Conservation (phyloP, 1,140 invertebrate species). For the Drosophila arizonae region DNA sequence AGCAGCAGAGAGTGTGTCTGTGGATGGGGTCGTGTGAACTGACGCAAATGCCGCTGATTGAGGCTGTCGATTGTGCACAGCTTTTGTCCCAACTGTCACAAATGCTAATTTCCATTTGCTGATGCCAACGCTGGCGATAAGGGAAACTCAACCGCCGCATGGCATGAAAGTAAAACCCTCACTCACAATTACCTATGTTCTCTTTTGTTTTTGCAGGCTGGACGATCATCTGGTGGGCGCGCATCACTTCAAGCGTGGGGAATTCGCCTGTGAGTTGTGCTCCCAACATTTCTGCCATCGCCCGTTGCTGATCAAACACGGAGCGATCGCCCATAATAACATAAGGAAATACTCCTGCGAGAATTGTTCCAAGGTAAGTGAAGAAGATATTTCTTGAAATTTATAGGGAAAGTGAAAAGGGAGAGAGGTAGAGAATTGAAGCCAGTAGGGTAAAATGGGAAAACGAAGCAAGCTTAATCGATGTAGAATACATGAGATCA, state of each 20-base stretch:
- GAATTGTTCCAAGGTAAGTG: constrained; percentile 93
- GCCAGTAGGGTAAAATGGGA: no score
- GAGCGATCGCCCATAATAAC: constrained; percentile 90
- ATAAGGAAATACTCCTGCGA: constrained; percentile 94
- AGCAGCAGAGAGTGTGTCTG: not conserved
- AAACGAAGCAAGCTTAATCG: no score
- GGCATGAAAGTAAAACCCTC: not conserved
- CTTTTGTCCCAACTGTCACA: constrained; percentile 32
- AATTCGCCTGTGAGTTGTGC: constrained; percentile 93
- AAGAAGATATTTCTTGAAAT: not conserved
- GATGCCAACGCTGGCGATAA: constrained; percentile 62
- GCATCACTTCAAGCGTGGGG: constrained; percentile 89
- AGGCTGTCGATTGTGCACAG: constrained; percentile 47
- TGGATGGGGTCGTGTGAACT: constrained; percentile 64
- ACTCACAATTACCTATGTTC: constrained; percentile 5
- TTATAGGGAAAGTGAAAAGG: no score
- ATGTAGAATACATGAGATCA: no score
- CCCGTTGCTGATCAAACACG: constrained; percentile 91
- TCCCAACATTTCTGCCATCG: constrained; percentile 92
- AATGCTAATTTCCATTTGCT: constrained; percentile 73
- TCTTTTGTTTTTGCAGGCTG: constrained; percentile 86
- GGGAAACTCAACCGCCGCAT: not conserved
- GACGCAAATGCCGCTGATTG: constrained; percentile 76
- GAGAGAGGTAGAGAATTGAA: not conserved
- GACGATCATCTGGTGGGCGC: constrained; percentile 90